Conservation (phyloP, 2,797 vertebrate species). For the Poecilia picta region DNA sequence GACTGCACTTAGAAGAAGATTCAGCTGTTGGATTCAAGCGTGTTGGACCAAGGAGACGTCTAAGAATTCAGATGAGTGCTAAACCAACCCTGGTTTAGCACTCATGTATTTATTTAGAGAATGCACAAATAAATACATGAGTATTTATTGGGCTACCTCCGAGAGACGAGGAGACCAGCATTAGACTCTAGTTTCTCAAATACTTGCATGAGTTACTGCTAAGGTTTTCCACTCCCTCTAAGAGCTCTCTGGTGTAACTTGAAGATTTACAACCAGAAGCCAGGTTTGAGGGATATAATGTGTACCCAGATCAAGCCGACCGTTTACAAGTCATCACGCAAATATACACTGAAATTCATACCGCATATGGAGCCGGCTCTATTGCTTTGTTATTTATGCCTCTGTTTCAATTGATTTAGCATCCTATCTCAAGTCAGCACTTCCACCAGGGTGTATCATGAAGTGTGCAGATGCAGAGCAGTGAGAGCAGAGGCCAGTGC, state of each 20-base stretch:
- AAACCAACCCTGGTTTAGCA: too few relatives aligned
- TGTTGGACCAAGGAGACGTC: too few relatives aligned
- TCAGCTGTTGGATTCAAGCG: too few relatives aligned
- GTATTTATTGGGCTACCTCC: not conserved
- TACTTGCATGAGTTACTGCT: constrained; percentile 36
- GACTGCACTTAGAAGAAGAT: too few relatives aligned
- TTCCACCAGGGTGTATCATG: constrained; percentile 34
- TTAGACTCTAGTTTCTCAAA: constrained; percentile 7
- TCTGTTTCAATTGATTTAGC: constrained; percentile 58
- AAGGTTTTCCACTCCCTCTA: constrained; percentile 15
- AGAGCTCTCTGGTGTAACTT: constrained; percentile 19
- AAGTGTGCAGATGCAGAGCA: constrained; percentile 26
- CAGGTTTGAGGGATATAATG: constrained; percentile 36
- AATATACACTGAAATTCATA: constrained; percentile 48
- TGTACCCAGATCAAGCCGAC: constrained; percentile 32
- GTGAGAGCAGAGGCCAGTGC: constrained; percentile 12
- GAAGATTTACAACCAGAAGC: constrained; percentile 28
- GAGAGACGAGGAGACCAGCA: constrained; percentile 19
- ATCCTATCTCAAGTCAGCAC: constrained; percentile 56
- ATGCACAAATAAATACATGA: too few relatives aligned
- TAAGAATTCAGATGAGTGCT: too few relatives aligned
- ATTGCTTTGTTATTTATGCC: constrained; percentile 53
- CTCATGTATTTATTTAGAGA: constrained; percentile 29
- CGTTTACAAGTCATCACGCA: constrained; percentile 54
- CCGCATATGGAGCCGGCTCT: constrained; percentile 37